Evolutionary conservation across 2,113 vertebrate genomes (phyloP), one percentile per base, ranked within the genome.

Genomic region (Equus quagga): DNA sequence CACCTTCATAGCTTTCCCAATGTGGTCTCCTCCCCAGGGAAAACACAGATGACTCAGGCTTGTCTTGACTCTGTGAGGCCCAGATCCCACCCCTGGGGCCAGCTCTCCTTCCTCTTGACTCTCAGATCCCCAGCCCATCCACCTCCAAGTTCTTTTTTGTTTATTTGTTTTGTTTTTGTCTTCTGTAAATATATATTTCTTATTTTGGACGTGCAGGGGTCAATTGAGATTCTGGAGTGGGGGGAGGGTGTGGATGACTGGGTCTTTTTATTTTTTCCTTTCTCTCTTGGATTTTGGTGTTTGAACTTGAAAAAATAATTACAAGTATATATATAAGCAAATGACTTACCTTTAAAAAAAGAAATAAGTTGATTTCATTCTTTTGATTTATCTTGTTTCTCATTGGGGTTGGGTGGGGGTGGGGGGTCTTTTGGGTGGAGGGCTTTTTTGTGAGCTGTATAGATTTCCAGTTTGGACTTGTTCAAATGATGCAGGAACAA

Each of bases 151-250:
- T 99, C 79, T 94, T 86, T 96, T 82, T 81, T 85, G 90, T 97
- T 96, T 87, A 91, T 94, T 96, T 69, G 72, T 93, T 98, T 97
- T 84, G 46, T 87, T 94, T 98, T 97, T 97, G 98, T 98, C 98
- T 98, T 98, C 98, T 99, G 98, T 99, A 99, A 99, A 99, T 98
- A 99, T 98, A 75, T 98, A 98, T 98, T 98, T 98, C 98, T 98
- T 98, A 98, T 98, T 98, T 99, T 98, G 98, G 98, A 99, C 97
- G 98, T 98, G 98, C 98, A 99, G 98, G 98, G 98, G 99, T 98
- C 97, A 98, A 98, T 69, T 95, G 96, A 98, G 98, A 98, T 98
- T 98, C 98, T 99, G 98, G 98, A 98, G 98, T 98, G 96, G 98
- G 98, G 98, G 98, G 94, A 94, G 96, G 96, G 97, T 97, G 85